Percentiles rank a stretch among this genome's conserved stretches.
These are phyloP conservation scores for Phoxinus dragarum DNA, from an alignment of 2,797 vertebrate genomes.

Conservation along the genomic window DNA sequence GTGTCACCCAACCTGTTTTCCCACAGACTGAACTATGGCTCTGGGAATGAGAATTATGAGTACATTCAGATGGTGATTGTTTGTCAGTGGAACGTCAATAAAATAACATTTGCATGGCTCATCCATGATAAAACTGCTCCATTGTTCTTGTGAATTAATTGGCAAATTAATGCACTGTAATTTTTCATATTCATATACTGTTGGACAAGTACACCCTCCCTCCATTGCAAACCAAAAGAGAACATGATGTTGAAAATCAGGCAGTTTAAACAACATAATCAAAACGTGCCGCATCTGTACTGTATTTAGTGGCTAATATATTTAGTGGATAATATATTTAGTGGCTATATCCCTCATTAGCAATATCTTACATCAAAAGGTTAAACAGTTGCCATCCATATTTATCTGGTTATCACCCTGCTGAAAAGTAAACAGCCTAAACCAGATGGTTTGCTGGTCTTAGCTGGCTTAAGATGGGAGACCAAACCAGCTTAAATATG, in stretches of 20 bases:
- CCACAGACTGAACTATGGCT: conserved; percentile 16
- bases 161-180: not conserved
- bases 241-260: conserved; percentile 15
- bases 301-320: not conserved
- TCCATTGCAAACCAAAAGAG: not conserved
- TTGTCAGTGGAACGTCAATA: not conserved
- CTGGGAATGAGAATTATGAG: conserved; percentile 44
- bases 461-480: not conserved
- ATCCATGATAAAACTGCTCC: not conserved
- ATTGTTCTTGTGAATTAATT: too few species aligned
- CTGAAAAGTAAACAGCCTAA: not conserved
- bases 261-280: not conserved
- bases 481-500: not conserved
- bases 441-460: not conserved
- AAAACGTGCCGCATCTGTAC: not conserved
- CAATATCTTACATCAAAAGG: not conserved
- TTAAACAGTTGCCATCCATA: too few species aligned
- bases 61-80: conserved; percentile 1
- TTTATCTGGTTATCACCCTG: not conserved
- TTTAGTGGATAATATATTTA: not conserved
- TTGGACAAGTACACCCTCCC: not conserved
- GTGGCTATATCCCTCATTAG: not conserved
- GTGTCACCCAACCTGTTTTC: conserved; percentile 9
- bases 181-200: conserved; percentile 5
- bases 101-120: conserved; percentile 19